Conservation (phyloP, 2,797 vertebrate genomes). For the Sebastes kiyomatsui region DNA sequence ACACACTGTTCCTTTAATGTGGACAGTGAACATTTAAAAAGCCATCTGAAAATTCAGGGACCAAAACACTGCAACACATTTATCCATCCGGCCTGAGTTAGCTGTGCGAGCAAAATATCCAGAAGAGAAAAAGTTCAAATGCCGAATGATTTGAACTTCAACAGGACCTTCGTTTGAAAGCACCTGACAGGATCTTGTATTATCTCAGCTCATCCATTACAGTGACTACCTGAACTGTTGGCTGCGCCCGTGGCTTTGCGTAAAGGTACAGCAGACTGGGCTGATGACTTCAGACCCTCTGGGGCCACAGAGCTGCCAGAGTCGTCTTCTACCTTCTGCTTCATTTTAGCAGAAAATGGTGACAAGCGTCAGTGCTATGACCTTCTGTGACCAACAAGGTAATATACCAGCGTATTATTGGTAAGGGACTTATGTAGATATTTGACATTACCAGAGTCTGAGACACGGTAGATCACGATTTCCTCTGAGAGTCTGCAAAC, state of each 20-base stretch:
- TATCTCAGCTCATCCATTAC: slow-evolving; percentile 3
- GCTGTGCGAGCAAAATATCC: neutral
- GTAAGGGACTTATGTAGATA: slow-evolving; percentile 48
- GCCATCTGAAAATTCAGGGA: no score
- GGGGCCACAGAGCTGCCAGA: slow-evolving; percentile 2
- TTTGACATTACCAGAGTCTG: slow-evolving; percentile 46
- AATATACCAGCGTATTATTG: slow-evolving; percentile 37
- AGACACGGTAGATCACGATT: slow-evolving; percentile 37
- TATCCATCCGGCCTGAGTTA: neutral
- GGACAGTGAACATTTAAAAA: no score
- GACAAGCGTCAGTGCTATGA: slow-evolving; percentile 30
- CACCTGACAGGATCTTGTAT: neutral
- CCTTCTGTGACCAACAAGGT: slow-evolving; percentile 47
- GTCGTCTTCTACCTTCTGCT: neutral
- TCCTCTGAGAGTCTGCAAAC: slow-evolving; percentile 49
- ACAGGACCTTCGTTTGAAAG: neutral
- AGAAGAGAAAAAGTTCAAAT: neutral
- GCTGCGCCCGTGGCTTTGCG: neutral
- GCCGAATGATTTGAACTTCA: neutral
- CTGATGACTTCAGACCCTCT: slow-evolving; percentile 10
- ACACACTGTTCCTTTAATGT: no score
- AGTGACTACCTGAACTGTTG: neutral
- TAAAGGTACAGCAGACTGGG: neutral
- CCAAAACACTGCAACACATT: neutral
- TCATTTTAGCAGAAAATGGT: slow-evolving; percentile 6